Evolutionary conservation across 2,113 vertebrate species (phyloP).

Genomic region (Bubalus kerabau): DNA sequence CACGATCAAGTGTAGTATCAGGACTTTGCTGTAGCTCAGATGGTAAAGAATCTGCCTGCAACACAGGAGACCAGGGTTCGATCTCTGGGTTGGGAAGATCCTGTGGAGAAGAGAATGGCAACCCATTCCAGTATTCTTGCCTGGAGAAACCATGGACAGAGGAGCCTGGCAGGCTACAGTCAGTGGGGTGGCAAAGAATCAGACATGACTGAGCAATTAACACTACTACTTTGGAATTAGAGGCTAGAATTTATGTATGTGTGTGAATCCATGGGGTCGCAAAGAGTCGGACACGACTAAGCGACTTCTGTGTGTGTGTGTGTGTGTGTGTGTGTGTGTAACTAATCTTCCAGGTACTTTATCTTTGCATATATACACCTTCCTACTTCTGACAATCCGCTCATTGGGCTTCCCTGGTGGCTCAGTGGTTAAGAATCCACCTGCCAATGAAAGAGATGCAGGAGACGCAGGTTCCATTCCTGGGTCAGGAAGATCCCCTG

Average conservation of each 20-base stretch:
- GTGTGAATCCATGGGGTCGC: too few relatives aligned
- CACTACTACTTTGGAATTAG: neutral
- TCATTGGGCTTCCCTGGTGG: neutral
- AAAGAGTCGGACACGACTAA: too few relatives aligned
- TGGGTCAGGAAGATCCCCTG: neutral
- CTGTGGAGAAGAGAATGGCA: neutral
- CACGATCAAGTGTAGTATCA: neutral
- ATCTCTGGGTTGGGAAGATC: neutral
- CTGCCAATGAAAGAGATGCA: neutral
- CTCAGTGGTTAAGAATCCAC: neutral
- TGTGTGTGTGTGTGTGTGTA: neutral
- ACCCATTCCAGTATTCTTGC: neutral
- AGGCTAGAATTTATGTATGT: neutral
- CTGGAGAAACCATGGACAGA: neutral
- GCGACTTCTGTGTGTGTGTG: neutral
- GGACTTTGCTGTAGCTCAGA: neutral
- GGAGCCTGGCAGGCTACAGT: neutral
- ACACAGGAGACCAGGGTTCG: fast-evolving
- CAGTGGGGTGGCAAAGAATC: neutral
- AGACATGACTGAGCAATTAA: neutral
- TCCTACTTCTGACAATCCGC: neutral
- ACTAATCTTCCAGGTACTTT: neutral
- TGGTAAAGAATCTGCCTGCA: neutral
- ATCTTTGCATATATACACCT: neutral
- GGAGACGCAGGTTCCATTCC: neutral